Conservation (phyloP, 2,797 vertebrate genomes). For the Salmo trutta region DNA sequence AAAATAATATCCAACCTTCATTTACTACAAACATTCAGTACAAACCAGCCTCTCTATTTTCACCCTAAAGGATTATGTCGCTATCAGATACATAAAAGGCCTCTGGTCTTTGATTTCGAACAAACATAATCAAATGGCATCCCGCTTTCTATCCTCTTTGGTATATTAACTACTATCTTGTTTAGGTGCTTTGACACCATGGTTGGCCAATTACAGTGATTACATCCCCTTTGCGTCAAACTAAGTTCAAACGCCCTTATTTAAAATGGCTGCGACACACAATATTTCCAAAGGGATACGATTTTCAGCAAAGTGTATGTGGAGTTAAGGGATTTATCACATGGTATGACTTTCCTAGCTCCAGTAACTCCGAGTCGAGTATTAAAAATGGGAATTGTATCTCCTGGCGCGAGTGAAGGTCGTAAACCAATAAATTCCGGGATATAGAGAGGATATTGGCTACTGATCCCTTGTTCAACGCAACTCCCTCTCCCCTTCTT, state of each 20-base stretch:
- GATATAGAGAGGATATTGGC: slow-evolving; percentile 42
- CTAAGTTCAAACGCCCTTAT: slow-evolving; percentile 24
- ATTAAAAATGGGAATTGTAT: slow-evolving; percentile 32
- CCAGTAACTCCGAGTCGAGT: not conserved
- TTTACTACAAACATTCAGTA: slow-evolving; percentile 20
- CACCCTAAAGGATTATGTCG: slow-evolving; percentile 49
- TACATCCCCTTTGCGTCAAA: slow-evolving; percentile 40
- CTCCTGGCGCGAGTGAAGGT: slow-evolving; percentile 27
- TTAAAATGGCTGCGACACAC: not conserved
- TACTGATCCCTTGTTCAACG: slow-evolving; percentile 54
- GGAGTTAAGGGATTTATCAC: not conserved
- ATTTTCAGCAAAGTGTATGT: not conserved
- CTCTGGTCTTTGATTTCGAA: slow-evolving; percentile 22
- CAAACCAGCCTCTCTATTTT: slow-evolving; percentile 35
- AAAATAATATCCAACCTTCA: too few species aligned
- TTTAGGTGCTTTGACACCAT: slow-evolving; percentile 31
- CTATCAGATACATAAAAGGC: slow-evolving; percentile 24
- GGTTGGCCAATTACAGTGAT: slow-evolving; percentile 64
- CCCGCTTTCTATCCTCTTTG: slow-evolving; percentile 41
- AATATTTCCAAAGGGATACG: not conserved
- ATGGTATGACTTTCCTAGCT: too few species aligned
- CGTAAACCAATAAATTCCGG: slow-evolving; percentile 36
- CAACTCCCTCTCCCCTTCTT: slow-evolving; percentile 21
- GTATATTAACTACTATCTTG: slow-evolving; percentile 42
- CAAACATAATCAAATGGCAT: slow-evolving; percentile 55